These are phyloP conservation scores for Castor canadensis DNA, from an alignment of 2,113 vertebrate genomes.

Conservation along the genomic window DNA sequence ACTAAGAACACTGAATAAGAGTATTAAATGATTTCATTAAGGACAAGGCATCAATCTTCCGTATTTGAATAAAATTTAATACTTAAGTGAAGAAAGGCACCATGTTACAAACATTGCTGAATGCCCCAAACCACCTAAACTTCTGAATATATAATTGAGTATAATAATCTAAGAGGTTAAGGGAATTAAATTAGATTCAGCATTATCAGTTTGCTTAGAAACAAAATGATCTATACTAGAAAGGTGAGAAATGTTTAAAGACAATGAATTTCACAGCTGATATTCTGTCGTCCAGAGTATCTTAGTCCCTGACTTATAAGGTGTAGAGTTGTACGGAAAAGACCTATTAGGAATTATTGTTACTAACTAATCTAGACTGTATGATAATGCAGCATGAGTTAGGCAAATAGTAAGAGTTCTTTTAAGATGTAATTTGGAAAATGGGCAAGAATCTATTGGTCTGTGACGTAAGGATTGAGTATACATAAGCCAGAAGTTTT, in stretches of 20 bases:
- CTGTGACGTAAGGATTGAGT: neutral
- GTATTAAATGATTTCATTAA: conserved; percentile 24
- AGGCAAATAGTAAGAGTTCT: neutral
- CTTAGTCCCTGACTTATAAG: neutral
- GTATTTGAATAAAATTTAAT: conserved; percentile 37
- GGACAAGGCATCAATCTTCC: neutral
- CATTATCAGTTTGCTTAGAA: neutral
- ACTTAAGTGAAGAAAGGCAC: neutral
- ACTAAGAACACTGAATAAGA: neutral
- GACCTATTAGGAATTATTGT: conserved; percentile 1
- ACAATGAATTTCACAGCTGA: neutral
- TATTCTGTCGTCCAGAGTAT: neutral
- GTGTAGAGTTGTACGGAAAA: neutral
- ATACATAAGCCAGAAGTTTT: conserved; percentile 6
- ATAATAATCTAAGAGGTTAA: conserved; percentile 4
- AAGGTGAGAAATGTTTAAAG: neutral
- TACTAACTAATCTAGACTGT: neutral
- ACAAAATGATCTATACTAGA: conserved; percentile 28
- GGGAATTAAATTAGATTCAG: conserved; percentile 17
- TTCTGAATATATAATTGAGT: neutral
- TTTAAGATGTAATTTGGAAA: conserved; percentile 22
- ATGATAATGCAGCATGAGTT: neutral
- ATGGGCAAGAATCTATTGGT: conserved; percentile 11
- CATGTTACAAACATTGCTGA: neutral
- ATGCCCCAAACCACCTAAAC: too few species aligned